Base-by-base conservation (phyloP, 2,797 vertebrate genomes). In the Adelosebastes latens region DNA sequence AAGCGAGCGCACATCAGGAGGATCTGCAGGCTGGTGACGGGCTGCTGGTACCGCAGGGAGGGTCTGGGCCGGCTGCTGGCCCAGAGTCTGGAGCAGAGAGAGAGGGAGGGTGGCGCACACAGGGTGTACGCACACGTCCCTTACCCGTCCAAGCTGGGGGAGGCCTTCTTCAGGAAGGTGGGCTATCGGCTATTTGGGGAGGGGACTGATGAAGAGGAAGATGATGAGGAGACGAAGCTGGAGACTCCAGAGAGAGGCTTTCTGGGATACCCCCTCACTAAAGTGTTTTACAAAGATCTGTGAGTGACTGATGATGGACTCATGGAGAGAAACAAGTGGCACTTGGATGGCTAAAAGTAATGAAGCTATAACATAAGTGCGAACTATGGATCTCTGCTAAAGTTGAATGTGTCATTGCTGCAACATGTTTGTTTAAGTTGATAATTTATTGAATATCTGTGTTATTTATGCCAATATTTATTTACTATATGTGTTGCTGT, bases 231-330 rank as follows among this genome's bases (percentile, higher is more conserved):
- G 64, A 53, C 81, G 14, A 84, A 87, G 58, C 85, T 87, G 61
- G 94, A 96, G 81, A 90, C 77, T 73, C 93, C 95, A 39, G 93
- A 96, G 89, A 91, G 93, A 91, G 85, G 96, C 36, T 97, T 97
- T 90, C 87, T 98, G 84, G 97, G 97, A 56, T 95, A 96, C 81
- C 93, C 93, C 0, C 91, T 98, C 59, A 96, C 96, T 29, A 96
- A 95, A 67, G 96, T 97, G 77, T 98, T 96, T 87, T 96, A 96
- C 87, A 98, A 97, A 90, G 96, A 97, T 83, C 90, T 97, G 88
- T 96, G 86, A 94, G 31, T 8, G 63, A 77, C 63, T 20, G 69
- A 55, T 24, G 60, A 69, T 66, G 10, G 76, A 84, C 61, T 62
- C 18, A 27, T 42, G 31, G 46, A 75, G 10, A 34, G 29, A 11